Evolutionary conservation across 2,113 vertebrate species (phyloP).

Genomic region (Xiphophorus maculatus): DNA sequence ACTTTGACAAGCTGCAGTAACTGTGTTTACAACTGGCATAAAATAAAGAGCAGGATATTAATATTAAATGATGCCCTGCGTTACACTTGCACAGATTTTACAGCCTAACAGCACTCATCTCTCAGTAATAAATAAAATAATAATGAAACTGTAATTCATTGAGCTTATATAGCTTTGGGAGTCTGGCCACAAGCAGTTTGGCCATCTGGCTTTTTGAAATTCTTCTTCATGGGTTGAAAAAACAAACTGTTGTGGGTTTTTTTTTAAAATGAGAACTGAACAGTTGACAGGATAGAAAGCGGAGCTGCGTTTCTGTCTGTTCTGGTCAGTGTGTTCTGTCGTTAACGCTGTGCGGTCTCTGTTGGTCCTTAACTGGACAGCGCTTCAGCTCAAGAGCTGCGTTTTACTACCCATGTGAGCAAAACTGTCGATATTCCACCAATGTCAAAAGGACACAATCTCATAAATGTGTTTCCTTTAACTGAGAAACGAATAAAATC

Average conservation of each 20-base stretch:
- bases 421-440: no score
- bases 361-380: not conserved
- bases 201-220: conserved; percentile 14
- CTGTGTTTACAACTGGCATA: conserved; percentile 43
- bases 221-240: not conserved
- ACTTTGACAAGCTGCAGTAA: conserved; percentile 28
- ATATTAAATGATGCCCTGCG: conserved; percentile 26
- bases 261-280: not conserved
- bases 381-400: not conserved
- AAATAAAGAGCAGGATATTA: conserved; percentile 13
- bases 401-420: no score
- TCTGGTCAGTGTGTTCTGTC: not conserved
- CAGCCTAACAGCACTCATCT: conserved; percentile 16
- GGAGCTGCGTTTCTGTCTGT: not conserved
- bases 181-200: conserved; percentile 21
- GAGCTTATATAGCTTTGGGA: conserved; percentile 20
- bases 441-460: no score
- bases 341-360: not conserved
- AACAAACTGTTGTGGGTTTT: not conserved
- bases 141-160: conserved; percentile 33
- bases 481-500: no score
- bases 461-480: no score
- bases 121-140: conserved; percentile 46
- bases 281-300: not conserved
- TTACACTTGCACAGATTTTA: conserved; percentile 19